Conservation (phyloP, 2,888 invertebrate species). For the Leucoptera coffeella region DNA sequence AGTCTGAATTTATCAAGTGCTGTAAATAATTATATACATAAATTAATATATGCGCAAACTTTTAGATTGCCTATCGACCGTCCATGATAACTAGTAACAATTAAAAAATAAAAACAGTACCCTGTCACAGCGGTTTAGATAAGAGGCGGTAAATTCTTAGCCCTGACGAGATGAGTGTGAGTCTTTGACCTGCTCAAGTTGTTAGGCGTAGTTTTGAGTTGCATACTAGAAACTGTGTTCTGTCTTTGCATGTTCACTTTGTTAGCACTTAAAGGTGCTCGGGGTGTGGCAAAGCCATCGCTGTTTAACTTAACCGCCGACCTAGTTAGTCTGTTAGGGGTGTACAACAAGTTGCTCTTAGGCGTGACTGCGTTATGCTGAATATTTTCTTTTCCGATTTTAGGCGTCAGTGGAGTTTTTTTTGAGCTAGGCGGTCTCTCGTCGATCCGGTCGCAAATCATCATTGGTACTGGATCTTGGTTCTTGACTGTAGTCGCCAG, state of each 20-base stretch:
- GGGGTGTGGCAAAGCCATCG: slow-evolving; percentile 34
- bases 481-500: slow-evolving; percentile 15
- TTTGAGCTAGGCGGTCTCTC: slow-evolving; percentile 16
- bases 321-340: slow-evolving; percentile 29
- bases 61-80: too few species aligned
- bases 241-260: slow-evolving; percentile 25
- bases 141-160: slow-evolving; percentile 30
- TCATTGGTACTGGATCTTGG: neutral
- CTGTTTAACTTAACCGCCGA: slow-evolving; percentile 29
- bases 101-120: too few species aligned
- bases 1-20: too few species aligned
- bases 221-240: slow-evolving; percentile 16
- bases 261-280: slow-evolving; percentile 28
- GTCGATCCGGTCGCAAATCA: slow-evolving; percentile 11
- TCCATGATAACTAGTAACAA: too few species aligned
- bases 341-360: slow-evolving; percentile 19
- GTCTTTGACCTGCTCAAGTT: slow-evolving; percentile 32
- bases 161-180: slow-evolving; percentile 25
- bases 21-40: too few species aligned
- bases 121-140: slow-evolving; percentile 12
- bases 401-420: slow-evolving; percentile 22
- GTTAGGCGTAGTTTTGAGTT: slow-evolving; percentile 21
- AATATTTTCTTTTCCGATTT: slow-evolving; percentile 31
- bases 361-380: slow-evolving; percentile 20
- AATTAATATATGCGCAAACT: too few species aligned